A percentile compares a stretch with the other conserved stretches of the same genome.
Conservation (phyloP, 1,140 invertebrate species). For the Drosophila parvula region DNA sequence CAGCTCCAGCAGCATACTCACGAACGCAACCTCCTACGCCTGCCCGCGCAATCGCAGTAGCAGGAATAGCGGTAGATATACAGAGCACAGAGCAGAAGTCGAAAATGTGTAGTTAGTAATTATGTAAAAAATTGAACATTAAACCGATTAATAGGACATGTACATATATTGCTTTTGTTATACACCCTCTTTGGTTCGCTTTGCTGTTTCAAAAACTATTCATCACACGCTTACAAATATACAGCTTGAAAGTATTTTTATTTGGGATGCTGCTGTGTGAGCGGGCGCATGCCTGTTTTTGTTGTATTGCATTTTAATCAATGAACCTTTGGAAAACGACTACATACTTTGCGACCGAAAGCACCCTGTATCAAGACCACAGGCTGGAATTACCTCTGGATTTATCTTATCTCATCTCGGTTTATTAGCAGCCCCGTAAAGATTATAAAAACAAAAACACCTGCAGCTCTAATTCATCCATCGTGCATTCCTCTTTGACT, state of each 20-base stretch:
- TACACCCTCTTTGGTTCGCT: background rate
- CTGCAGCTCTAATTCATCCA: constrained; percentile 28
- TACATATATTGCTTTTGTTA: too few relatives aligned
- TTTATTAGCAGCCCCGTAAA: background rate
- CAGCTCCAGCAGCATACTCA: constrained; percentile 20
- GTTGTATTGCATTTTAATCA: constrained; percentile 36
- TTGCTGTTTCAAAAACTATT: background rate
- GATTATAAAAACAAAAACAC: constrained; percentile 29
- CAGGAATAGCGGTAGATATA: constrained; percentile 62
- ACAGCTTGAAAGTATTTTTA: background rate
- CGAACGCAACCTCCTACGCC: constrained; percentile 20
- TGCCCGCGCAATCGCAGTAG: constrained; percentile 66
- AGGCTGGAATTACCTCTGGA: constrained; percentile 15
- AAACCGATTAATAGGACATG: background rate
- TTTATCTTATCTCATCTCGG: constrained; percentile 29
- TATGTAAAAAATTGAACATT: constrained; percentile 35
- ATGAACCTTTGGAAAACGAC: constrained; percentile 16
- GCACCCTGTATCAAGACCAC: constrained; percentile 9
- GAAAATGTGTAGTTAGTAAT: constrained; percentile 17
- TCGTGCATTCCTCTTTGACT: constrained; percentile 21
- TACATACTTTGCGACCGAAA: background rate
- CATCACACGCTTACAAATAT: background rate
- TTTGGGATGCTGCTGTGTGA: constrained; percentile 1
- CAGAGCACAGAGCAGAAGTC: constrained; percentile 26
- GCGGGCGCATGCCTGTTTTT: background rate